Evolutionary conservation across 1,140 invertebrate species (phyloP).

Genomic region (Saccostrea cuccullata): DNA sequence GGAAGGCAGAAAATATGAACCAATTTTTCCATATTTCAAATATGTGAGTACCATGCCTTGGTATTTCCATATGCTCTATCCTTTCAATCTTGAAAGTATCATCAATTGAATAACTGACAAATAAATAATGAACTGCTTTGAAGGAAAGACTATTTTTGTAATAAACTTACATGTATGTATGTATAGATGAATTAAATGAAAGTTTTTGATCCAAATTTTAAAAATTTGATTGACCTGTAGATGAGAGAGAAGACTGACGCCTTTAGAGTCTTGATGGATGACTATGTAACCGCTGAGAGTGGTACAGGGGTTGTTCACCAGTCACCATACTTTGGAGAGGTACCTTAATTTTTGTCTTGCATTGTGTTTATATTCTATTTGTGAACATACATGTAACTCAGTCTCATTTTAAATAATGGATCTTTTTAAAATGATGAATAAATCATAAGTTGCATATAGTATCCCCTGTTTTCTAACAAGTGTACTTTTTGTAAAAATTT

Average conservation of each 20-base stretch:
- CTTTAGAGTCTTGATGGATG: constrained; percentile 91
- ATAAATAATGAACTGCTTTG: not conserved
- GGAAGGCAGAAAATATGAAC: constrained; percentile 91
- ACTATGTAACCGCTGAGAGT: constrained; percentile 96
- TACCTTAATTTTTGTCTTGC: constrained; percentile 58
- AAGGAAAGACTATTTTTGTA: not conserved
- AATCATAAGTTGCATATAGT: too few relatives aligned
- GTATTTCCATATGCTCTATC: too few relatives aligned
- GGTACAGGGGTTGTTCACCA: constrained; percentile 99
- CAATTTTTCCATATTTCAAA: constrained; percentile 94
- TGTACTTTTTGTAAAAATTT: too few relatives aligned
- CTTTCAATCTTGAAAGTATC: not conserved
- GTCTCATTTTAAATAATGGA: too few relatives aligned
- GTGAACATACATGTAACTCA: too few relatives aligned
- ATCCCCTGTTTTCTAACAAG: too few relatives aligned
- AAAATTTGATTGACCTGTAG: constrained; percentile 60
- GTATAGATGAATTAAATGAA: too few relatives aligned
- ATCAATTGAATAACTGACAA: too few relatives aligned
- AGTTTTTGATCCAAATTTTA: not conserved
- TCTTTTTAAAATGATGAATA: too few relatives aligned
- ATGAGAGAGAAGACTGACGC: constrained; percentile 84
- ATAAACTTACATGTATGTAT: not conserved
- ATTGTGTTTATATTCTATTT: not conserved
- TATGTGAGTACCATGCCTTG: constrained; percentile 72
- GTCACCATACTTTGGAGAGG: constrained; percentile 99